phyloP scores from a whole-genome alignment of 2,113 vertebrate genomes.

The Pogona vitticeps region DNA sequence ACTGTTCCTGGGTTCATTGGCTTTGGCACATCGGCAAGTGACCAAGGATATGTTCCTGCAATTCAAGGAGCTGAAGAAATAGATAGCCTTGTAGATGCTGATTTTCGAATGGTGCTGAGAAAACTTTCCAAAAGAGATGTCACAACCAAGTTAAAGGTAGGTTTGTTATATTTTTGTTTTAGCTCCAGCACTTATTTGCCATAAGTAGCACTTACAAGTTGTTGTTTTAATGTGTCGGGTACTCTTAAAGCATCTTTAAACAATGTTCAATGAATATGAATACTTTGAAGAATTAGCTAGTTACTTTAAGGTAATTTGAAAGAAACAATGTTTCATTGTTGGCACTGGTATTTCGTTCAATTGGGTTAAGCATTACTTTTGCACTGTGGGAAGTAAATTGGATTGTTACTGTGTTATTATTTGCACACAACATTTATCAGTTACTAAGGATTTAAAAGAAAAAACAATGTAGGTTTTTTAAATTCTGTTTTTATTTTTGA shows the following conservation, averaged over 20 bases:
- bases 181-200: not conserved
- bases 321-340: not conserved
- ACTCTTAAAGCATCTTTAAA: not conserved
- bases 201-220: not conserved
- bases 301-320: not conserved
- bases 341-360: not conserved
- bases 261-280: not conserved
- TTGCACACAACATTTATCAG: not conserved
- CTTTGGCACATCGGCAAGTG: slow-evolving; percentile 86
- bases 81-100: slow-evolving; percentile 94
- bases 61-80: slow-evolving; percentile 95
- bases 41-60: slow-evolving; percentile 93
- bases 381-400: not conserved
- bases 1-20: slow-evolving; percentile 93
- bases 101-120: slow-evolving; percentile 93
- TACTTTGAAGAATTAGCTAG: not conserved
- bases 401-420: not conserved
- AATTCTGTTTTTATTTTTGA: too few species aligned
- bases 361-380: not conserved
- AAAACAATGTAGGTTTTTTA: too few species aligned
- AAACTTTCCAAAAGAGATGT: slow-evolving; percentile 95
- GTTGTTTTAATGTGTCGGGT: not conserved
- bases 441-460: not conserved
- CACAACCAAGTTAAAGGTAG: slow-evolving; percentile 92
- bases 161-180: slow-evolving; percentile 39